A percentile compares a stretch with the other conserved stretches of the same genome.
These are phyloP conservation scores for Carcharodon carcharias DNA, from an alignment of 2,797 vertebrate genomes.

Conservation along the genomic window DNA sequence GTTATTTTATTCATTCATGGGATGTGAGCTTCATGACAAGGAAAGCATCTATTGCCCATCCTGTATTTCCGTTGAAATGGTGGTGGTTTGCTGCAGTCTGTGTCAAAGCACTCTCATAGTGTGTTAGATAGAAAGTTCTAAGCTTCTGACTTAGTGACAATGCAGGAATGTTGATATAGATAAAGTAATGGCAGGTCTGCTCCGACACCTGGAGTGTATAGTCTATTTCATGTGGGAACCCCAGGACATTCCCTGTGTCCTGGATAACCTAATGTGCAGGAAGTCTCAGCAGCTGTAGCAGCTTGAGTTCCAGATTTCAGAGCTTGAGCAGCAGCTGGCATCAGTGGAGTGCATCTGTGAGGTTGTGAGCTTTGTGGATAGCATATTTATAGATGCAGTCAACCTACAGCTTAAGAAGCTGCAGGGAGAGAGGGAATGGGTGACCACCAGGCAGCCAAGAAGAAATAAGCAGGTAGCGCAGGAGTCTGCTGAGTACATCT, in stretches of 20 bases:
- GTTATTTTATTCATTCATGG: background rate
- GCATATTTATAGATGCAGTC: background rate
- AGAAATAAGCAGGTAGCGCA: background rate
- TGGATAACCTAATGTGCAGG: background rate
- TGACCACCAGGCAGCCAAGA: background rate
- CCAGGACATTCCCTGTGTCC: background rate
- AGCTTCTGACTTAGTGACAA: background rate
- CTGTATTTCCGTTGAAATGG: background rate
- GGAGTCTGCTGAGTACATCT: background rate
- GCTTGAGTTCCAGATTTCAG: background rate
- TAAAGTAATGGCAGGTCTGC: background rate
- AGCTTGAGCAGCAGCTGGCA: background rate
- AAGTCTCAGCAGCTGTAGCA: background rate
- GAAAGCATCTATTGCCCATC: background rate
- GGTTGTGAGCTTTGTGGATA: background rate
- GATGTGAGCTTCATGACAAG: background rate
- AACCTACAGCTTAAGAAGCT: background rate
- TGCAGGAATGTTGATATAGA: too few species aligned
- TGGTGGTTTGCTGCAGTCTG: background rate
- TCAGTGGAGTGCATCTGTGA: background rate
- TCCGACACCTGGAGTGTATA: background rate
- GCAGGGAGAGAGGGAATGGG: background rate
- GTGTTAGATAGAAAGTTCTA: background rate
- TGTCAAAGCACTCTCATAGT: background rate
- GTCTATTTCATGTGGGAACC: background rate